A percentile compares a stretch with the other conserved stretches of the same genome.
phyloP scores from a whole-genome alignment of 2,113 vertebrate genomes.

The Anolis carolinensis region DNA sequence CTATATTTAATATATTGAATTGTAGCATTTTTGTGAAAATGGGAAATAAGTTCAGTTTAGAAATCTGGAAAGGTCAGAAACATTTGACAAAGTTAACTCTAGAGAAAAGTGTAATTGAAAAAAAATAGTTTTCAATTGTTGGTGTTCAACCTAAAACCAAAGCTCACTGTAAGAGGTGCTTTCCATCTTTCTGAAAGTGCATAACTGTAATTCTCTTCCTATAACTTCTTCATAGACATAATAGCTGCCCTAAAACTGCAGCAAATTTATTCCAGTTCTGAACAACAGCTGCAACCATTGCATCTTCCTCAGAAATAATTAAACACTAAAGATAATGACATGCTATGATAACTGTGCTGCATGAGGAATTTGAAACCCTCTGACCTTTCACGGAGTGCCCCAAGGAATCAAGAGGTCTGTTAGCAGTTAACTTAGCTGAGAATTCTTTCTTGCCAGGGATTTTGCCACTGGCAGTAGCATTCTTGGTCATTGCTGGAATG shows the following conservation, averaged over 20 bases:
- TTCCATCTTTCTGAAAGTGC: not conserved
- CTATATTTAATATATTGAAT: no score
- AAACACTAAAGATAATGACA: slow-evolving; percentile 34
- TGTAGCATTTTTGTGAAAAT: no score
- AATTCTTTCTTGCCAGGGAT: not conserved
- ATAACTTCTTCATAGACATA: not conserved
- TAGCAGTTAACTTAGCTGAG: not conserved
- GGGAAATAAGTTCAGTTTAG: not conserved
- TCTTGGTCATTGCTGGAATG: not conserved
- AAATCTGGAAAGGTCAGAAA: not conserved
- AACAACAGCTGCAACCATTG: slow-evolving; percentile 15
- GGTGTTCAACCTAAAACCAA: not conserved
- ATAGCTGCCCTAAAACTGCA: slow-evolving; percentile 8
- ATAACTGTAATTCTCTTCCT: not conserved
- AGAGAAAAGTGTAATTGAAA: not conserved
- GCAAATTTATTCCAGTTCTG: slow-evolving; percentile 27
- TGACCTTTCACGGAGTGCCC: slow-evolving; percentile 42
- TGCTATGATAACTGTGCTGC: slow-evolving; percentile 5
- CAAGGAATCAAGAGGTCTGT: slow-evolving; percentile 26
- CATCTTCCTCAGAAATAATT: slow-evolving; percentile 7
- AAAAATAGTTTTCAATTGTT: not conserved
- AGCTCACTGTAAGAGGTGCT: not conserved
- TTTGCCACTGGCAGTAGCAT: not conserved
- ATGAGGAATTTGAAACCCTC: slow-evolving; percentile 55
- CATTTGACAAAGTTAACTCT: no score